Evolutionary conservation across 2,797 vertebrate species (phyloP), one percentile per base, ranked within the genome.

Genomic region (Phoeniculus purpureus): DNA sequence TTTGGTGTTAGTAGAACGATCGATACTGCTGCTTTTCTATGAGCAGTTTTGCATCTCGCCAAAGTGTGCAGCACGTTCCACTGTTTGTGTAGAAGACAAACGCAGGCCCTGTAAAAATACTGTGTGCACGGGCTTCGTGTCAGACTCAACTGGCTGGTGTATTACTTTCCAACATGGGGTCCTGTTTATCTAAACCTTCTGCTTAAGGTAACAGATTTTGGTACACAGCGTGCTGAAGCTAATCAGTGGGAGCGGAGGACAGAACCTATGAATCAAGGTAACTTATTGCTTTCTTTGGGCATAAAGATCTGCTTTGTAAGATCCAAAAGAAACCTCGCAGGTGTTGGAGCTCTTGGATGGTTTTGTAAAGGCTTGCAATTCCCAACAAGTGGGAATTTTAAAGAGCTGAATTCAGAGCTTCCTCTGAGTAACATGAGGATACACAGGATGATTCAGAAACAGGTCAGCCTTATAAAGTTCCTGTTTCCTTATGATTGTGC

Each of bases 401-500:
- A 29, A 5, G 7, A 40, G 17, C 65, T 87, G 84, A 9, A 29
- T 73, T 66, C 55, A 43, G 43, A 43, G 40, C 48, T 84, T 59
- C 58, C 18, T 74, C 13, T 59, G 56, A 86, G 6, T 81, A 89
- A 45, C 40, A 11, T 37, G 52, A 60, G n/a, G 54, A 27, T 11
- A 40, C 74, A 60, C 60, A 51, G 50, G 18, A 55, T 43, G n/a
- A 67, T 68, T 86, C 66, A 81, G 70, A 65, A 91, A 43, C 48
- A 60, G 67, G 71, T 81, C 71, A 59, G 75, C 52, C 31, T 60
- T 54, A 26, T 29, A 47, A 77, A 92, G 73, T 85, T 87, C 75
- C 68, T 59, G 27, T 87, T 89, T 79, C 85, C 65, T 80, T 77
- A 26, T 82, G 85, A 79, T 52, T 71, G 54, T 85, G 34, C 26